Evolutionary conservation across 2,113 vertebrate genomes (phyloP), one percentile per base, ranked within the genome.

Genomic region (Athene noctua): DNA sequence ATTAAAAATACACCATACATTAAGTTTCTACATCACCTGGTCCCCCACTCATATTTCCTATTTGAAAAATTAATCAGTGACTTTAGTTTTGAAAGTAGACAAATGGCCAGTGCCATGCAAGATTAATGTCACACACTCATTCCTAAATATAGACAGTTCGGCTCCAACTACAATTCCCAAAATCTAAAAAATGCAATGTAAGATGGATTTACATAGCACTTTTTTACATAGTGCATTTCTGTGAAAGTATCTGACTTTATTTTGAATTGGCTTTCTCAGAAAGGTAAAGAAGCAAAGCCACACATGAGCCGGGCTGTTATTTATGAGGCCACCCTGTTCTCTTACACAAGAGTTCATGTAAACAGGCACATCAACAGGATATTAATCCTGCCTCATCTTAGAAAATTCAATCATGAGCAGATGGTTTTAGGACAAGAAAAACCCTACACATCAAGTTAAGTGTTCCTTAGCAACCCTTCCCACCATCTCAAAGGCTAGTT

Each of bases 11-110:
- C 10, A 57, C 44, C 40, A 13, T 19, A 34, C 21, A 40, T 52
- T 30, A 90, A 46, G 25, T 20, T 85, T 84, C 79, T 49, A 68
- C 19, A 75, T 27, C 11, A 22, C 21, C 75, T 61, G 16, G 44
- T 51, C 84, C 14, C 26, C 44, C 51, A 63, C 20, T 75, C 23
- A 4, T 44, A 61, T 27, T 82, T 85, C 29, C 73, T 52, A 29
- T 21, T 32, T 91, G 57, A 91, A 92, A 96, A 95, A 95, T 81
- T 89, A 40, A 91, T 65, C 47, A 58, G 29, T 44, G 51, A 17
- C 66, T 87, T 92, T 72, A 58, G 14, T 81, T 81, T 65, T 61
- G 34, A 87, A 79, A 30, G 62, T 11, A 84, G 44, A 61, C 52
- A 91, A 91, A 67, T 6, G 13, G 63, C 59, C 67, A 88, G 14